Conservation (phyloP, 2,797 vertebrate genomes). For the Galagoides demidoff region DNA sequence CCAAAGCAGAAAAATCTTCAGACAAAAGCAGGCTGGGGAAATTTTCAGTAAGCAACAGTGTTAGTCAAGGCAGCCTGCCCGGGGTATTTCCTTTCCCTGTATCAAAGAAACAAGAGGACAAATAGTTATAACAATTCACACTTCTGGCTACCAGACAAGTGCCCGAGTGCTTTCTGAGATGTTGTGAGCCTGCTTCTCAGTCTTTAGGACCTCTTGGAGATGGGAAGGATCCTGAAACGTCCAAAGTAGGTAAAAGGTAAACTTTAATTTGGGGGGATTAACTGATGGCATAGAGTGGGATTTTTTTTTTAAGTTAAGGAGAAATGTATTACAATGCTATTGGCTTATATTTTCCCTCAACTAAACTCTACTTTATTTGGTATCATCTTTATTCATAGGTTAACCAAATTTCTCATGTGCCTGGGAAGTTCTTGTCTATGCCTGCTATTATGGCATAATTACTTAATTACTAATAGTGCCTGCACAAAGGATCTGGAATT, state of each 20-base stretch:
- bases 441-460: neutral
- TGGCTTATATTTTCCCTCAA: neutral
- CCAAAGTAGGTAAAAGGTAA: neutral
- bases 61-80: neutral
- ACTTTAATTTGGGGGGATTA: neutral
- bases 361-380: neutral
- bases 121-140: neutral
- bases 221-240: neutral
- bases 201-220: neutral
- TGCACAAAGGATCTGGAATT: neutral
- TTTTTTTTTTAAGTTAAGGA: neutral
- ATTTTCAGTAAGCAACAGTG: neutral
- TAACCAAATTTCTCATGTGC: neutral
- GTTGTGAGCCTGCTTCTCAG: neutral
- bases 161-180: neutral
- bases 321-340: neutral
- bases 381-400: neutral
- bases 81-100: neutral
- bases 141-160: neutral
- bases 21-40: neutral
- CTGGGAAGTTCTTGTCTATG: neutral
- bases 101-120: conserved; percentile 13
- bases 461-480: neutral
- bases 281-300: neutral
- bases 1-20: neutral